These are phyloP conservation scores for Teinopalpus imperialis DNA, from an alignment of 2,888 invertebrate species.

Conservation along the genomic window DNA sequence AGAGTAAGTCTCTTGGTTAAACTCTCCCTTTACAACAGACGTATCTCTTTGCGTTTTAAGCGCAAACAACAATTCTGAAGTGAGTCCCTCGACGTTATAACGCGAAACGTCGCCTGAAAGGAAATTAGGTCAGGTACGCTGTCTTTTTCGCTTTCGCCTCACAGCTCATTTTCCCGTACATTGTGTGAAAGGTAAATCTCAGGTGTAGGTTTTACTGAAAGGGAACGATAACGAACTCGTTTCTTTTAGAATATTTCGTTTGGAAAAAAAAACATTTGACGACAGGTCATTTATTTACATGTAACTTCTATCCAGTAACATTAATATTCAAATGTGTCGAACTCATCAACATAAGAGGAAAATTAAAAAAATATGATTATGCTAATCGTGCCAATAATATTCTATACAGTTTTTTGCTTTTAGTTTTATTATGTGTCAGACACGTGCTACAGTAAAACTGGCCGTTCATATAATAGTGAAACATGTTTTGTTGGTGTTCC, in stretches of 20 bases:
- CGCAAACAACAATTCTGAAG: constrained; percentile 18
- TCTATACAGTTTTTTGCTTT: too few species aligned
- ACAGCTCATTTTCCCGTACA: constrained; percentile 23
- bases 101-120: constrained; percentile 16
- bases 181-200: constrained; percentile 26
- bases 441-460: too few species aligned
- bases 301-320: too few species aligned
- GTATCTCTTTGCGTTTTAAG: constrained; percentile 8
- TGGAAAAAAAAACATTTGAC: not conserved
- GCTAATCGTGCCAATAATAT: too few species aligned
- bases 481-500: too few species aligned
- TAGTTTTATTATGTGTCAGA: too few species aligned
- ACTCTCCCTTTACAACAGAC: not conserved
- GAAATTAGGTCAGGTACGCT: constrained; percentile 21
- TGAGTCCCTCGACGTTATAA: not conserved
- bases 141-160: constrained; percentile 14
- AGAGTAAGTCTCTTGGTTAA: not conserved
- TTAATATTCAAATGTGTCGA: too few species aligned
- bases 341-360: too few species aligned
- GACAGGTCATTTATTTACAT: not conserved
- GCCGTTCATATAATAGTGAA: too few species aligned
- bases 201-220: constrained; percentile 35
- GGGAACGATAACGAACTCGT: constrained; percentile 37
- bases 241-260: constrained; percentile 29
- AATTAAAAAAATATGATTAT: too few species aligned